These are phyloP conservation scores for Macrotis lagotis DNA, from an alignment of 2,113 vertebrate species.

Conservation along the genomic window DNA sequence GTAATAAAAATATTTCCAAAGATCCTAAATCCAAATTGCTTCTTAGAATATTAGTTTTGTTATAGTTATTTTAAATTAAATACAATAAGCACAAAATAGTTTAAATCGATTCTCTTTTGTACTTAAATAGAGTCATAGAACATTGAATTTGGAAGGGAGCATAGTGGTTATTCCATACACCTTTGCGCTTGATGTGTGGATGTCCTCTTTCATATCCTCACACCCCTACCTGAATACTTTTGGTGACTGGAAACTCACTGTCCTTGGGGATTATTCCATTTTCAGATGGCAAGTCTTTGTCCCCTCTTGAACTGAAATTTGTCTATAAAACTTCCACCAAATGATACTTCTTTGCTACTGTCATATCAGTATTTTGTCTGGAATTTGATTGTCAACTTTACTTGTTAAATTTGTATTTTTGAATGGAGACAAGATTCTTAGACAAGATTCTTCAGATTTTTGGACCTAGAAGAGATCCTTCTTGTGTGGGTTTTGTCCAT, in stretches of 20 bases:
- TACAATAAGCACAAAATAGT: background rate
- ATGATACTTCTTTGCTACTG: background rate
- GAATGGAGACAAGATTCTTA: background rate
- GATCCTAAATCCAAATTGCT: background rate
- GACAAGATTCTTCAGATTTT: background rate
- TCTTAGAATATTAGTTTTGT: slow-evolving; percentile 36
- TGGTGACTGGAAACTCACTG: background rate
- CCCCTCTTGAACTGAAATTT: background rate
- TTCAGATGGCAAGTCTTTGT: background rate
- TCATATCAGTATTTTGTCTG: slow-evolving; percentile 9
- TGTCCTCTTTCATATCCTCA: background rate
- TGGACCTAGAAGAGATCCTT: background rate
- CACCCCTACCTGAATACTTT: background rate
- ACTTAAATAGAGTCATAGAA: background rate
- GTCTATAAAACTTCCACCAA: background rate
- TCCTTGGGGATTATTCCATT: background rate
- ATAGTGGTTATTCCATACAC: background rate
- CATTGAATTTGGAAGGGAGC: background rate
- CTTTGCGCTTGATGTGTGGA: background rate
- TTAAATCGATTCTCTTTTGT: background rate
- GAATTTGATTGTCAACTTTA: slow-evolving; percentile 24
- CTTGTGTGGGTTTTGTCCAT: background rate
- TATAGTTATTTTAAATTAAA: background rate
- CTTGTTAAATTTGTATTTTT: background rate
- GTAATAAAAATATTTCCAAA: slow-evolving; percentile 16